Conservation (phyloP, 2,888 invertebrate species). For the Taenaris catops region DNA sequence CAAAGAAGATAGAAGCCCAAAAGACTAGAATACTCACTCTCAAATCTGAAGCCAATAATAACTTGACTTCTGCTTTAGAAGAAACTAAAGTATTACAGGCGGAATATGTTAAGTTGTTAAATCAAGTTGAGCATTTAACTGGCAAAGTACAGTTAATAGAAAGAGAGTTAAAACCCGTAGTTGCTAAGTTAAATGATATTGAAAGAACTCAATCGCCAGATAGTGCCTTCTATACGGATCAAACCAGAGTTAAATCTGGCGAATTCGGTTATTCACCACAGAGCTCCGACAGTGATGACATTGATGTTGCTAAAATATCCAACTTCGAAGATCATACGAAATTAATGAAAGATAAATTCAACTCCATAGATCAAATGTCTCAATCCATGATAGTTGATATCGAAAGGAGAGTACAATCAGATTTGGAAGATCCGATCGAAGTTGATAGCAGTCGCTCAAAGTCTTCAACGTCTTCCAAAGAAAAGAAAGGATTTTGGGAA, state of each 20-base stretch:
- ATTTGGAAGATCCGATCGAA: conserved; percentile 33
- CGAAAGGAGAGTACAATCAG: conserved; percentile 52
- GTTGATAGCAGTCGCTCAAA: conserved; percentile 59
- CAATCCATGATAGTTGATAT: conserved; percentile 75
- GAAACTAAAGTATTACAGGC: conserved; percentile 85
- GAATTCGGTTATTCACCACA: conserved; percentile 72
- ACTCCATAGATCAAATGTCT: conserved; percentile 75
- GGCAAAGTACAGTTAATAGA: conserved; percentile 83
- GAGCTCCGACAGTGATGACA: conserved; percentile 68
- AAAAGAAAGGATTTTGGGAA: conserved; percentile 77
- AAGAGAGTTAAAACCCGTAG: conserved; percentile 79
- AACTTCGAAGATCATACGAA: conserved; percentile 63
- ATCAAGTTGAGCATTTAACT: conserved; percentile 83
- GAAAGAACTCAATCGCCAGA: conserved; percentile 69
- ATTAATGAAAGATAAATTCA: conserved; percentile 65
- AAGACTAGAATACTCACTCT: conserved; percentile 82
- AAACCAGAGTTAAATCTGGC: conserved; percentile 69
- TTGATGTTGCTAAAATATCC: conserved; percentile 50
- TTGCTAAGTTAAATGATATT: conserved; percentile 56
- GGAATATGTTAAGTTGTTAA: conserved; percentile 71
- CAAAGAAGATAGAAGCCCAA: conserved; percentile 83
- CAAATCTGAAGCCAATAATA: conserved; percentile 83
- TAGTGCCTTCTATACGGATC: conserved; percentile 77
- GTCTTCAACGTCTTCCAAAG: conserved; percentile 61
- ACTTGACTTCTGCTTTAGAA: conserved; percentile 83